phyloP scores from a whole-genome alignment of 1,140 invertebrate species.

The Drosophila chauvacae region DNA sequence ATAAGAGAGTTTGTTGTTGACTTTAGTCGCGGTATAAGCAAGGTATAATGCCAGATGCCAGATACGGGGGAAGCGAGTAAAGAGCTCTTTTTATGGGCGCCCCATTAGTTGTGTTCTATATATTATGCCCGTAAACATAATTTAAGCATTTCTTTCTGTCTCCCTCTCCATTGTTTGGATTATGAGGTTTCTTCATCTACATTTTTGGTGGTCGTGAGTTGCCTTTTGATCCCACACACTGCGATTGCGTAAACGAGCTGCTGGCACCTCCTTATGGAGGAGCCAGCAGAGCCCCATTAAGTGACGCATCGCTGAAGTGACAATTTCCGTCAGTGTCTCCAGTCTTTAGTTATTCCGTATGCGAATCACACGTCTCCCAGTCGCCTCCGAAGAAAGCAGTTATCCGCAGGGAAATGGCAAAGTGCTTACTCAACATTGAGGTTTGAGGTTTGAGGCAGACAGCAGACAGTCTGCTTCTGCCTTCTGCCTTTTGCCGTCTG shows the following conservation, averaged over 20 bases:
- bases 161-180: constrained; percentile 27
- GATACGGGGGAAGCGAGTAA: constrained; percentile 24
- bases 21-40: neutral
- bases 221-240: constrained; percentile 34
- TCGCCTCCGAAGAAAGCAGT: constrained; percentile 33
- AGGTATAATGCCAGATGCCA: constrained; percentile 27
- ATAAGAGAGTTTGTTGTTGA: constrained; percentile 38
- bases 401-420: constrained; percentile 29
- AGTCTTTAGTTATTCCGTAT: constrained; percentile 24
- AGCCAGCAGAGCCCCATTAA: constrained; percentile 5
- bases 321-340: constrained; percentile 54
- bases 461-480: constrained; percentile 4
- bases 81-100: constrained; percentile 30
- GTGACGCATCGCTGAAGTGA: constrained; percentile 41
- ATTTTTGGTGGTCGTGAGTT: constrained; percentile 2
- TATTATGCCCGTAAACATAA: constrained; percentile 36
- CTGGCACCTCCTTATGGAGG: constrained; percentile 38
- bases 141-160: constrained; percentile 11
- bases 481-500: constrained; percentile 14
- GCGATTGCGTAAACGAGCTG: constrained; percentile 33
- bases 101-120: constrained; percentile 45
- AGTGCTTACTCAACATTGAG: constrained; percentile 37
- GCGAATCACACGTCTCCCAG: constrained; percentile 39
- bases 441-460: constrained; percentile 9
- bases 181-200: constrained; percentile 13